These are phyloP conservation scores for Steinernema scapterisci DNA, from an alignment of 2,888 invertebrate species.

Conservation along the genomic window DNA sequence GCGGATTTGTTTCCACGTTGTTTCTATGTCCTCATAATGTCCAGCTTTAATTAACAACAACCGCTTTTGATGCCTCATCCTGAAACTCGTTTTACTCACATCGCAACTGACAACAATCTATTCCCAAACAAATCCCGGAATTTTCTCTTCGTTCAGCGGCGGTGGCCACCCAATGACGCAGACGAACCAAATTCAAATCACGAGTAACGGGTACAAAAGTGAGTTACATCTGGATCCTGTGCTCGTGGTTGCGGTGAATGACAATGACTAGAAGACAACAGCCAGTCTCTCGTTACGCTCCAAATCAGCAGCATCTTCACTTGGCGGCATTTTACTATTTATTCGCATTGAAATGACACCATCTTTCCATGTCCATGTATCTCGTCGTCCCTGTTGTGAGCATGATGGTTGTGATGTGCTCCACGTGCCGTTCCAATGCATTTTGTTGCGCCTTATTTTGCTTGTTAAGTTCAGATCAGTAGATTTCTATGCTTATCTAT, in stretches of 20 bases:
- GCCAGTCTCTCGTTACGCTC: no score
- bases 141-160: conserved; percentile 2
- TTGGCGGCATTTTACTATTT: not conserved
- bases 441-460: no score
- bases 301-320: not conserved
- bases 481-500: conserved; percentile 24
- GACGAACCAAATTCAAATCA: conserved; percentile 8
- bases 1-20: not conserved
- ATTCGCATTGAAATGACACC: conserved; percentile 20
- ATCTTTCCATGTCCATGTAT: not conserved
- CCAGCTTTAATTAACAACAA: conserved; percentile 8
- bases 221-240: conserved; percentile 54
- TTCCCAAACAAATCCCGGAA: no score
- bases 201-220: conserved; percentile 43
- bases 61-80: not conserved
- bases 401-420: conserved; percentile 4
- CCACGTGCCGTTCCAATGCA: no score
- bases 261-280: not conserved
- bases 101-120: no score
- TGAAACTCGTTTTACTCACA: not conserved
- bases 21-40: not conserved
- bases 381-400: conserved; percentile 13
- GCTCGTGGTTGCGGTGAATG: conserved; percentile 41
- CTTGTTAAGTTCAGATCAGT: not conserved
- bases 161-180: not conserved